A percentile compares a stretch with the other conserved stretches of the same genome.
These are phyloP conservation scores for Dreissena polymorpha DNA, from an alignment of 1,140 invertebrate genomes.

Conservation along the genomic window DNA sequence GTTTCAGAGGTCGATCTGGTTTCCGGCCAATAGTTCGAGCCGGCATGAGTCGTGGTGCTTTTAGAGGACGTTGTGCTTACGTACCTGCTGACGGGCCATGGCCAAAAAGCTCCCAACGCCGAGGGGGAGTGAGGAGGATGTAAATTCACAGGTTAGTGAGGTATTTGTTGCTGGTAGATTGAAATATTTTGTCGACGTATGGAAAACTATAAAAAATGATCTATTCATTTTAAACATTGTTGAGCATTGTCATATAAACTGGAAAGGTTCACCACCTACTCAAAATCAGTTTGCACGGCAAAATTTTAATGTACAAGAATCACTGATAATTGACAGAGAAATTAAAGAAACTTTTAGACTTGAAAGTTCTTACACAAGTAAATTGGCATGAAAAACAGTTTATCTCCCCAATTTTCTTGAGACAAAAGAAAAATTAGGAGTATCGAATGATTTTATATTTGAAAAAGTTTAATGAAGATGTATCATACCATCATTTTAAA, in stretches of 20 bases:
- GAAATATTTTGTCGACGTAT: not conserved
- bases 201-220: not conserved
- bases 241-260: not conserved
- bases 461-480: constrained; percentile 20
- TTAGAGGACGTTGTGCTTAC: not conserved
- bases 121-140: constrained; percentile 13
- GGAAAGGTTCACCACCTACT: not conserved
- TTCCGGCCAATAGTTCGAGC: constrained; percentile 14
- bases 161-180: constrained; percentile 23
- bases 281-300: not conserved
- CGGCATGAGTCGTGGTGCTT: not conserved
- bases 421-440: constrained; percentile 9
- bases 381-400: constrained; percentile 8
- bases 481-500: constrained; percentile 26
- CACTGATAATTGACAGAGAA: constrained; percentile 18
- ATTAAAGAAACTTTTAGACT: constrained; percentile 16
- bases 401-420: constrained; percentile 25
- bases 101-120: constrained; percentile 21
- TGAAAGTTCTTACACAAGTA: constrained; percentile 26
- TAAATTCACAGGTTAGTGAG: constrained; percentile 30
- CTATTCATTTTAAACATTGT: constrained; percentile 5
- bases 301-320: constrained; percentile 12
- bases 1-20: constrained; percentile 9
- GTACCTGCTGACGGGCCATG: not conserved
- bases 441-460: constrained; percentile 24